phyloP scores from a whole-genome alignment of 2,113 vertebrate genomes.

The Urocitellus parryii region DNA sequence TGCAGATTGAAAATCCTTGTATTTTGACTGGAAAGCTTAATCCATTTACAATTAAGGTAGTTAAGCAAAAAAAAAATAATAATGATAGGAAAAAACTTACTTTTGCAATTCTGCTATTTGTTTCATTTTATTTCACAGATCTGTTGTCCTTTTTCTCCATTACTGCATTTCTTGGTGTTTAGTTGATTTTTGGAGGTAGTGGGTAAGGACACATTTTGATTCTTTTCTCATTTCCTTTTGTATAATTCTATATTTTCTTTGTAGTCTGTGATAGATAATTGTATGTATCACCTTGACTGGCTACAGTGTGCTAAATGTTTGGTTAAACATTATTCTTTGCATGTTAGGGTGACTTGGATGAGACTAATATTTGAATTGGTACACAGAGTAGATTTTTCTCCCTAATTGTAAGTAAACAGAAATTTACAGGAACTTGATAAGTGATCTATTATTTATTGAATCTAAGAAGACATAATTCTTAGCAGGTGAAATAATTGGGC shows the following conservation, averaged over 20 bases:
- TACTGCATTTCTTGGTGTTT: no score
- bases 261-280: no score
- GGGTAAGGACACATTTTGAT: neutral
- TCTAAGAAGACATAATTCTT: neutral
- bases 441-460: neutral
- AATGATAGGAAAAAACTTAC: no score
- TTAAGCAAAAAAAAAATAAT: no score
- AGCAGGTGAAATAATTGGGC: neutral
- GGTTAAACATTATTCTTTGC: neutral
- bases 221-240: neutral
- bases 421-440: neutral
- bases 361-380: neutral
- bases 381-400: neutral
- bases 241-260: neutral
- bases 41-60: no score
- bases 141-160: no score
- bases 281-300: neutral
- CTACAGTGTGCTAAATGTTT: neutral
- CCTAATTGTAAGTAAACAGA: neutral
- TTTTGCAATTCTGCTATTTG: no score
- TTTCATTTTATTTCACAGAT: no score
- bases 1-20: no score
- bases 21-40: no score
- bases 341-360: neutral
- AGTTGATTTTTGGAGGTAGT: no score